Conservation (phyloP, 1,140 invertebrate genomes). For the Lineus longissimus region DNA sequence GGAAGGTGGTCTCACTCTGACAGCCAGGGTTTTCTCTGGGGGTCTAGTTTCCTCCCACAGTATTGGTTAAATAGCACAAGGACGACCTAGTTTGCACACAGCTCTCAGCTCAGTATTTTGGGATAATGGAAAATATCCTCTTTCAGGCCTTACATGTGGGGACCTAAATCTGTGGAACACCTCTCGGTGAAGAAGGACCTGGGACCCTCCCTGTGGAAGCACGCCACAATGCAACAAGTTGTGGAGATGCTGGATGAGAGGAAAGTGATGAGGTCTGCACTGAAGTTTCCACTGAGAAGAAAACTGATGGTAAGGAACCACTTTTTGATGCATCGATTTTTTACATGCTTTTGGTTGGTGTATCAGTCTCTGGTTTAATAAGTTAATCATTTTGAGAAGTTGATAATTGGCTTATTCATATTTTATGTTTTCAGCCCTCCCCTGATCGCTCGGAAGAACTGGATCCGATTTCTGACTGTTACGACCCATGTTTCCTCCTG, state of each 20-base stretch:
- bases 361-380: too few relatives aligned
- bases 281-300: constrained; percentile 62
- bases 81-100: too few relatives aligned
- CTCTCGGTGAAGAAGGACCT: constrained; percentile 65
- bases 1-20: too few relatives aligned
- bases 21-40: too few relatives aligned
- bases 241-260: constrained; percentile 66
- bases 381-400: too few relatives aligned
- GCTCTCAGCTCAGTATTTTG: too few relatives aligned
- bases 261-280: constrained; percentile 64
- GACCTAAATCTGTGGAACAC: constrained; percentile 69
- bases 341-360: too few relatives aligned
- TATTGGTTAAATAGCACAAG: too few relatives aligned
- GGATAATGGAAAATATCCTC: constrained; percentile 55
- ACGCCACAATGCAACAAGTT: constrained; percentile 68
- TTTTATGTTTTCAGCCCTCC: too few relatives aligned
- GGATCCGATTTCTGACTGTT: constrained; percentile 51
- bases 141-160: constrained; percentile 76
- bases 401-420: too few relatives aligned
- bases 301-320: constrained; percentile 26
- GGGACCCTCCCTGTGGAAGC: constrained; percentile 63
- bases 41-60: too few relatives aligned
- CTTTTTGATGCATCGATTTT: too few relatives aligned
- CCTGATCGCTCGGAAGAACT: constrained; percentile 11
- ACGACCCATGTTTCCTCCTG: constrained; percentile 71